These are phyloP conservation scores for Brenthis ino DNA, from an alignment of 2,888 invertebrate species.

Conservation along the genomic window DNA sequence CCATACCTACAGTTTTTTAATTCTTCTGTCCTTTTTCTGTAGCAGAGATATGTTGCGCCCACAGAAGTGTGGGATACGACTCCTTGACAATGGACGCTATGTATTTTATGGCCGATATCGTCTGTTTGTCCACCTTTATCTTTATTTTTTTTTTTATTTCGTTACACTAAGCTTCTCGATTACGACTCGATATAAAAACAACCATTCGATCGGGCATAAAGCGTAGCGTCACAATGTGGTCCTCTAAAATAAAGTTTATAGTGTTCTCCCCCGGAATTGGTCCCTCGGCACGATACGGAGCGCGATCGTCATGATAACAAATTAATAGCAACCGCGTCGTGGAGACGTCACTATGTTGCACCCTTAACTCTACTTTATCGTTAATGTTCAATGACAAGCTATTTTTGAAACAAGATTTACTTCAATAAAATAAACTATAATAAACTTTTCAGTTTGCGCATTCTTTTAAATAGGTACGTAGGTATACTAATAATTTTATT, in stretches of 20 bases:
- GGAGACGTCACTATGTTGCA: conserved; percentile 56
- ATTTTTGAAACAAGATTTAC: background rate
- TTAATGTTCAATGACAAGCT: conserved; percentile 7
- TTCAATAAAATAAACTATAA: too few relatives aligned
- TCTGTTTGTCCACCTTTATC: conserved; percentile 33
- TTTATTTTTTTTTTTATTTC: conserved; percentile 31
- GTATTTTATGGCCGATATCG: conserved; percentile 33
- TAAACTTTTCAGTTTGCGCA: too few relatives aligned
- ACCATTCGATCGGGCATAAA: conserved; percentile 18
- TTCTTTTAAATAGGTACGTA: background rate
- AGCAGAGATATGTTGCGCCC: conserved; percentile 54
- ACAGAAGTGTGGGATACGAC: conserved; percentile 47
- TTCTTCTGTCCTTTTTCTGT: conserved; percentile 40
- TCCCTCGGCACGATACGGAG: conserved; percentile 30
- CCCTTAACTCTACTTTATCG: conserved; percentile 41
- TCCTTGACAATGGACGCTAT: conserved; percentile 56
- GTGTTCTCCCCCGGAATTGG: conserved; percentile 35
- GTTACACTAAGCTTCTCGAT: conserved; percentile 31
- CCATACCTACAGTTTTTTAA: conserved; percentile 39
- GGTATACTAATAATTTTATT: too few relatives aligned
- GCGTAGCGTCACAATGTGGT: conserved; percentile 25
- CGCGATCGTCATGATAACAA: conserved; percentile 44
- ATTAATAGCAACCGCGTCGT: conserved; percentile 73
- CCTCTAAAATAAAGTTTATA: conserved; percentile 39
- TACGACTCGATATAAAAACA: conserved; percentile 29